Conservation (phyloP, 2,797 vertebrate genomes). For the Premnoplex brunnescens region DNA sequence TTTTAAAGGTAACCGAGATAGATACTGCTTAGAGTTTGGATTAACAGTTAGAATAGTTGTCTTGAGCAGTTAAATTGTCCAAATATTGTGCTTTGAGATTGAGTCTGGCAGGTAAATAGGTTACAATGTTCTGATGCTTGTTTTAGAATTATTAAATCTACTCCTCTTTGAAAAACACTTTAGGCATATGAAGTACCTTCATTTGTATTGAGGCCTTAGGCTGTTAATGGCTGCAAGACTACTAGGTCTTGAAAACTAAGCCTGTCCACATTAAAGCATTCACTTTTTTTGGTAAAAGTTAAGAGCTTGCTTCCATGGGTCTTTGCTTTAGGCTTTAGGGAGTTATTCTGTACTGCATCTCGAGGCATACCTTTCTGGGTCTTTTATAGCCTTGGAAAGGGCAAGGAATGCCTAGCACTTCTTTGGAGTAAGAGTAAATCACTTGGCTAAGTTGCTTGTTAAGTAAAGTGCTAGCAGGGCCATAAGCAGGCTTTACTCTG, state of each 20-base stretch:
- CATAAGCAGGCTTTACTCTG: background rate
- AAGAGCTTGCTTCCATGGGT: background rate
- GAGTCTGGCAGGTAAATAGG: background rate
- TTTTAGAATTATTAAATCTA: background rate
- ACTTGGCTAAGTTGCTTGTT: background rate
- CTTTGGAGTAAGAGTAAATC: background rate
- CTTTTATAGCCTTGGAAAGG: background rate
- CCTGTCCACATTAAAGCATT: background rate
- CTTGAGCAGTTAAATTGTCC: background rate
- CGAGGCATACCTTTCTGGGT: background rate
- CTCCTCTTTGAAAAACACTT: background rate
- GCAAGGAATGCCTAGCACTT: slow-evolving; percentile 34
- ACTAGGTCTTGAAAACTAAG: background rate
- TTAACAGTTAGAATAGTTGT: background rate
- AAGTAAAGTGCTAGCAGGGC: background rate
- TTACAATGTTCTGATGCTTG: background rate
- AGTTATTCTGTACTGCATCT: background rate
- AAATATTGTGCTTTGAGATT: background rate
- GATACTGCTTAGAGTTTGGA: background rate
- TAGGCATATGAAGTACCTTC: background rate
- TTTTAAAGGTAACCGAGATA: background rate
- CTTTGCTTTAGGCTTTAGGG: background rate
- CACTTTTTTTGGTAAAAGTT: background rate
- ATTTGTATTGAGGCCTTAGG: background rate
- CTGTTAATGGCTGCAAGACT: background rate